These are phyloP conservation scores for Nymphalis io DNA, from an alignment of 1,140 invertebrate species.

Conservation along the genomic window DNA sequence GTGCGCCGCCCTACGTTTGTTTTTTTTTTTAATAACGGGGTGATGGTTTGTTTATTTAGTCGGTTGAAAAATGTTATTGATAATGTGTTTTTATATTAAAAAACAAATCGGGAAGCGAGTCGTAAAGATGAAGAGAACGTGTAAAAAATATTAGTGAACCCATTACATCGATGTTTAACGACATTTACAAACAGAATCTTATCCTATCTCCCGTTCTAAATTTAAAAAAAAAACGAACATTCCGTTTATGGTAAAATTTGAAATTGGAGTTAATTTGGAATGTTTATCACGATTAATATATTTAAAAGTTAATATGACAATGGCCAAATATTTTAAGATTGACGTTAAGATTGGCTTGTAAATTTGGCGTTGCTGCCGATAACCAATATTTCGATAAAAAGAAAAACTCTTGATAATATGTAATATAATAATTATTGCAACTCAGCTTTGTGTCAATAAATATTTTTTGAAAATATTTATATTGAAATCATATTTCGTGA, in stretches of 20 bases:
- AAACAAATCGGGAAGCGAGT: constrained; percentile 40
- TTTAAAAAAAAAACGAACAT: constrained; percentile 1
- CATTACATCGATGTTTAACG: constrained; percentile 16
- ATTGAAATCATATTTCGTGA: too few relatives aligned
- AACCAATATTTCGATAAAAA: too few relatives aligned
- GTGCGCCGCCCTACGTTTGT: constrained; percentile 53
- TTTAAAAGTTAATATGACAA: background rate
- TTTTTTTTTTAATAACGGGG: constrained; percentile 67
- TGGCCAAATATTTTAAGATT: too few relatives aligned
- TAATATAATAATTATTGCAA: too few relatives aligned
- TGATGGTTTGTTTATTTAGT: constrained; percentile 72
- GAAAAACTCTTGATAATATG: too few relatives aligned
- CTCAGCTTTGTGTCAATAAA: too few relatives aligned
- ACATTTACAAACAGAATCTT: constrained; percentile 35
- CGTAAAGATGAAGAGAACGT: constrained; percentile 44
- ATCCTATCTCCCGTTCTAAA: constrained; percentile 14
- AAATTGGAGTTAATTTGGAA: background rate
- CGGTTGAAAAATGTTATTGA: constrained; percentile 55
- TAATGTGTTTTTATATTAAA: constrained; percentile 61
- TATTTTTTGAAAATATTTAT: too few relatives aligned
- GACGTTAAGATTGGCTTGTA: too few relatives aligned
- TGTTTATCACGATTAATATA: background rate
- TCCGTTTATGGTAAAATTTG: background rate
- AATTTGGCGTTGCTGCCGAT: too few relatives aligned
- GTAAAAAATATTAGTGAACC: constrained; percentile 31